Evolutionary conservation across 2,888 invertebrate genomes (phyloP).

Genomic region (Pristionchus exspectatus): DNA sequence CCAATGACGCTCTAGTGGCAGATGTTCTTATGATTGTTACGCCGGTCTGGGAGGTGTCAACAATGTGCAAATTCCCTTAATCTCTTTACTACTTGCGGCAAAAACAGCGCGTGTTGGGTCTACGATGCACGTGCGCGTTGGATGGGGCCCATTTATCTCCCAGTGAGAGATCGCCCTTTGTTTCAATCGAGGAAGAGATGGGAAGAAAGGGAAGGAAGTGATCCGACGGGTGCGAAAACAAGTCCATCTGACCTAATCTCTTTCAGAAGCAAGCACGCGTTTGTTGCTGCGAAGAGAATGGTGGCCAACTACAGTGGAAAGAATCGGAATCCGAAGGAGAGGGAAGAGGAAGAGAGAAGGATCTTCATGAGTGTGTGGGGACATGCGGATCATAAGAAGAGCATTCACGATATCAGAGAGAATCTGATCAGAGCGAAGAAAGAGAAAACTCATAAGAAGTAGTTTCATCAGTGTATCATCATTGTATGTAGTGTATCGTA

Average conservation of each 20-base stretch:
- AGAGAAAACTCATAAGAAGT: constrained; percentile 1
- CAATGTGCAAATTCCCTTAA: neutral
- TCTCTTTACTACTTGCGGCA: neutral
- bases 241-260: neutral
- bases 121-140: neutral
- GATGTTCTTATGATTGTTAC: neutral
- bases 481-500: neutral
- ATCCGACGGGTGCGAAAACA: neutral
- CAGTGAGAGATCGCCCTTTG: constrained; percentile 21
- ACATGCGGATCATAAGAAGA: constrained; percentile 5
- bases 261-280: constrained; percentile 15
- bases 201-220: neutral
- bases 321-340: neutral
- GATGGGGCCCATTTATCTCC: neutral
- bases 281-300: constrained; percentile 19
- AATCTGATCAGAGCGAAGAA: neutral
- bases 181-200: neutral
- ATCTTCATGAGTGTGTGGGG: constrained; percentile 54
- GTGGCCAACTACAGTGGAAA: constrained; percentile 14
- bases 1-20: neutral
- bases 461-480: neutral
- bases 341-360: neutral
- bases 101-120: neutral
- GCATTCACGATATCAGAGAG: neutral
- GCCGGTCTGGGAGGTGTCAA: neutral